These are phyloP conservation scores for Brachylomia viminalis DNA, from an alignment of 2,888 invertebrate species.

Conservation along the genomic window DNA sequence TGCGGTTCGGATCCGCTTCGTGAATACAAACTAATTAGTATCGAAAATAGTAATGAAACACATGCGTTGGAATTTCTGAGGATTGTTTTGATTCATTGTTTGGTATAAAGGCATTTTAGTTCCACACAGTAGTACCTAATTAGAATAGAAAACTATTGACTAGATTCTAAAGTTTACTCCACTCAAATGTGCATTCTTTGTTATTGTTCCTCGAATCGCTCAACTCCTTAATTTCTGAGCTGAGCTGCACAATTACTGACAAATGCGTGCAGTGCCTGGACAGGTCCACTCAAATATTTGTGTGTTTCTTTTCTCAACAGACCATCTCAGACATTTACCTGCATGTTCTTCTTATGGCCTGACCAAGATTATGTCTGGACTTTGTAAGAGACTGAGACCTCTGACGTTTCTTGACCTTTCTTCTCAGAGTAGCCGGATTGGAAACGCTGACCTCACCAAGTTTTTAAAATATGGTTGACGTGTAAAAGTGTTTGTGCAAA, in stretches of 20 bases:
- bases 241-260: neutral
- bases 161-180: neutral
- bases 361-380: neutral
- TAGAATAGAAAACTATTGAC: too few relatives aligned
- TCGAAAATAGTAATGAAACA: slow-evolving; percentile 20
- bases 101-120: neutral
- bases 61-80: slow-evolving; percentile 17
- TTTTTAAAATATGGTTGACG: neutral
- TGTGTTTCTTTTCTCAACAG: neutral
- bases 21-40: slow-evolving; percentile 49
- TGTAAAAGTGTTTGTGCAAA: neutral
- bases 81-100: slow-evolving; percentile 7
- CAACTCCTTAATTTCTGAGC: neutral
- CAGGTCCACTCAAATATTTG: neutral
- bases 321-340: neutral
- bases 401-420: neutral
- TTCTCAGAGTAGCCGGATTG: neutral
- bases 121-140: neutral
- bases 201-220: neutral
- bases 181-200: neutral
- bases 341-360: neutral
- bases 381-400: neutral
- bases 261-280: neutral
- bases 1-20: slow-evolving; percentile 36
- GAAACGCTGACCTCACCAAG: neutral